Evolutionary conservation across 2,888 invertebrate genomes (phyloP).

Genomic region (Cantharis rustica): DNA sequence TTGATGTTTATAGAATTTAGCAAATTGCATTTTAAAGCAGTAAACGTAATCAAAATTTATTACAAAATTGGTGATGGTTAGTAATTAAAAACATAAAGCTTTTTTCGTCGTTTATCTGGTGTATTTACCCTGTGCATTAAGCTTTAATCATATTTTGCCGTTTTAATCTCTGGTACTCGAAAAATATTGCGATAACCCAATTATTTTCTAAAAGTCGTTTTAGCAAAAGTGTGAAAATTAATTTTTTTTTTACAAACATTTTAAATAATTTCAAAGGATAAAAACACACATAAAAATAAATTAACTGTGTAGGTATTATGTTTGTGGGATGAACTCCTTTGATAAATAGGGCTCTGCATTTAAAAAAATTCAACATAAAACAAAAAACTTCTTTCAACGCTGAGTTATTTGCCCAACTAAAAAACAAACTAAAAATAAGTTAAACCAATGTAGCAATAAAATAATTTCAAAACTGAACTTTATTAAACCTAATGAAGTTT

Average conservation of each 20-base stretch:
- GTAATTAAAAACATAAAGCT: neutral
- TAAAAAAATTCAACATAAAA: neutral
- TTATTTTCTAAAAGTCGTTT: neutral
- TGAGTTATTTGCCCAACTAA: neutral
- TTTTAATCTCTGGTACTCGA: neutral
- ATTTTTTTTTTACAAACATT: neutral
- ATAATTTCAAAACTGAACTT: neutral
- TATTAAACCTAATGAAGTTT: neutral
- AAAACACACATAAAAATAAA: neutral
- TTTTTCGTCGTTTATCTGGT: neutral
- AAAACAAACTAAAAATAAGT: neutral
- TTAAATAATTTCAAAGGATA: neutral
- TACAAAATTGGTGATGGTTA: neutral
- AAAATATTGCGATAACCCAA: neutral
- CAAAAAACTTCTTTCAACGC: neutral
- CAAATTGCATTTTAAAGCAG: neutral
- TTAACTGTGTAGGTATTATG: neutral
- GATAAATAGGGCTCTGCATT: neutral
- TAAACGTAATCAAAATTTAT: neutral
- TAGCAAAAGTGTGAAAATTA: neutral
- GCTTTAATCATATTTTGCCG: neutral
- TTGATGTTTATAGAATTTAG: neutral
- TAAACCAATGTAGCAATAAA: neutral
- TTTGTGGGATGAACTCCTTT: neutral
- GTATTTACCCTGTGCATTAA: neutral